Evolutionary conservation across 2,888 invertebrate genomes (phyloP).

Genomic region (Yponomeuta malinellus): DNA sequence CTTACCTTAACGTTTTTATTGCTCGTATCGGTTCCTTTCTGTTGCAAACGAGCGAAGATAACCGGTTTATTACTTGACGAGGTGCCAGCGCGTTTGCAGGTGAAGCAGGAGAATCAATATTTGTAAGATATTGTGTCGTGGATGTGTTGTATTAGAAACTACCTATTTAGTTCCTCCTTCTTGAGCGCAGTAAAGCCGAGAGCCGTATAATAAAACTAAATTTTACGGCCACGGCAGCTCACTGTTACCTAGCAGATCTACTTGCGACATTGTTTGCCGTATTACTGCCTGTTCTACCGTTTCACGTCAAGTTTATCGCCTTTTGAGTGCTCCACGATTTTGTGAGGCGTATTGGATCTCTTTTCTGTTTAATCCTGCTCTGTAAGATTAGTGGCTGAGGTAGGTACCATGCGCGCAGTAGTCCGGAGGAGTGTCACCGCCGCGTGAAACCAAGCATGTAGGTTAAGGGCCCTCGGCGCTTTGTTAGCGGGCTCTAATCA

Average conservation of each 20-base stretch:
- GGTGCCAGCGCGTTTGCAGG: conserved; percentile 42
- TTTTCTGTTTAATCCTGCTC: neutral
- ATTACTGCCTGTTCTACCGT: conserved; percentile 31
- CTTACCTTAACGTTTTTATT: conserved; percentile 42
- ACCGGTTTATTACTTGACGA: conserved; percentile 62
- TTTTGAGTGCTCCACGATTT: conserved; percentile 1
- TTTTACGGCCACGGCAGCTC: conserved; percentile 39
- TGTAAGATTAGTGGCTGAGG: conserved; percentile 47
- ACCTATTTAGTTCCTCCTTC: neutral
- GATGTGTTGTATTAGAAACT: neutral
- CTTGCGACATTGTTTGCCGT: conserved; percentile 49
- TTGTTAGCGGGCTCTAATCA: conserved; percentile 76
- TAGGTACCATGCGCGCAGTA: conserved; percentile 52
- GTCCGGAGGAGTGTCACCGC: conserved; percentile 54
- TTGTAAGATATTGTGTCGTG: neutral
- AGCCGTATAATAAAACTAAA: conserved; percentile 54
- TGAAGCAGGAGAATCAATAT: conserved; percentile 43
- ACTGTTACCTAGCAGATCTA: conserved; percentile 49
- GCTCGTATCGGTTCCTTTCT: conserved; percentile 55
- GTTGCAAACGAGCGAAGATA: conserved; percentile 62
- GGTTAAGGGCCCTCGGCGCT: conserved; percentile 69
- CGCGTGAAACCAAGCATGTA: conserved; percentile 69
- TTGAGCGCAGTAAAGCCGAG: neutral
- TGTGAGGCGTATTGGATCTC: conserved; percentile 12
- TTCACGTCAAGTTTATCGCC: conserved; percentile 37